A percentile compares a stretch with the other conserved stretches of the same genome.
Evolutionary conservation across 2,797 vertebrate genomes (phyloP).

Genomic region (Fistularia tabacaria): DNA sequence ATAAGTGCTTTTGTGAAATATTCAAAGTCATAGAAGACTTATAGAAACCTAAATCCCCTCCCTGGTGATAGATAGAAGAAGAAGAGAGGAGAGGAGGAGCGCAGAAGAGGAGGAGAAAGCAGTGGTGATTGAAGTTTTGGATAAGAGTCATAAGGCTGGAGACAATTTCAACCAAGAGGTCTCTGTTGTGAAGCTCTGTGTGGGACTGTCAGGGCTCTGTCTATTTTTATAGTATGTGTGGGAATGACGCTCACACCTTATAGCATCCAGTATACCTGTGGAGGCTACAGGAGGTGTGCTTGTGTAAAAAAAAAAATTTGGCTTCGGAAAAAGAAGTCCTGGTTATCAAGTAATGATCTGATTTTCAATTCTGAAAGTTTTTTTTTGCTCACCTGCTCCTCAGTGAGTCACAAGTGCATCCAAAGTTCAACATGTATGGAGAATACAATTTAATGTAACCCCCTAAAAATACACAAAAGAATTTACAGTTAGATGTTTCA

Average conservation of each 20-base stretch:
- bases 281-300: constrained; percentile 26
- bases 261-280: constrained; percentile 53
- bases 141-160: constrained; percentile 62
- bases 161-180: constrained; percentile 56
- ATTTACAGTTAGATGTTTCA: no score
- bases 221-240: constrained; percentile 71
- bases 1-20: constrained; percentile 58
- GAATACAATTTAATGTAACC: no score
- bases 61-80: constrained; percentile 46
- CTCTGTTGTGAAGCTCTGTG: constrained; percentile 52
- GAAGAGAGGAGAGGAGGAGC: constrained; percentile 38
- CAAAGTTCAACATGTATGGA: no score
- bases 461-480: no score
- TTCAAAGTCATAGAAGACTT: constrained; percentile 66
- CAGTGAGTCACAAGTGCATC: no score
- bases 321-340: no score
- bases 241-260: constrained; percentile 61
- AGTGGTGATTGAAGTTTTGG: constrained; percentile 60
- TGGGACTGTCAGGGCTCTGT: constrained; percentile 58
- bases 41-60: constrained; percentile 58
- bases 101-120: constrained; percentile 52
- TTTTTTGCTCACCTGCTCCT: no score
- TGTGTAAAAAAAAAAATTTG: no score
- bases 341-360: no score
- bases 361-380: no score